Base-by-base conservation (phyloP, 2,797 vertebrate genomes). In the Adrianichthys oophorus region DNA sequence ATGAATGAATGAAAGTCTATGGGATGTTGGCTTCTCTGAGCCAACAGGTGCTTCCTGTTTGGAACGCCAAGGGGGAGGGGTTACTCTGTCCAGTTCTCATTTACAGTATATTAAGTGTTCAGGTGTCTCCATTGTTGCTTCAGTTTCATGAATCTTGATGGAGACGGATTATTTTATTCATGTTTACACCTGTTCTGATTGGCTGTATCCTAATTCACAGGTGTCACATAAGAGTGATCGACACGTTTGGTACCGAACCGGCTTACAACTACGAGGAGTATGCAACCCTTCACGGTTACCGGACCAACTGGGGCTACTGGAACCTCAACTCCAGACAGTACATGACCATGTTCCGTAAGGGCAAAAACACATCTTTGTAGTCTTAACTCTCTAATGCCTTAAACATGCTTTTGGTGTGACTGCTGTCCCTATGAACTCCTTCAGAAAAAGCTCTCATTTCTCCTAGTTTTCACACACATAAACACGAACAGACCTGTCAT, bases 321-420 rank as follows among this genome's bases (percentile, higher is more conserved):
- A 98, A 95, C 89, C 94, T 98, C 41, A 94, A 95, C 70, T 90
- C 94, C 65, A 87, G 92, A 67, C 97, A 99, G 90, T 99, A 96
- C 89, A 98, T 99, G 96, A 99, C 97, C 76, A 98, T 99, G 97
- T 99, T 99, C 90, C 96, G 96, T 99, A 88, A 97, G 96, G 90
- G 15, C n/a, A 3, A 16, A 19, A 7, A 15, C 14, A 12, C 13
- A 13, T 40, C 17, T 47, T 6, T 14, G 19, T 21, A 21, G 19
- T 21, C 19, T 21, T 21, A 21, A 42, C 41, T 15, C 13, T 12
- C 41, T 41, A 26, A 16, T 7, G n/a, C 16, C 10, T 21, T 21
- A 16, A 1, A 29, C 15, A 15, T 7, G 4, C 23, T 26, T 7
- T 26, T 15, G 12, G n/a, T 4, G 24, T 16, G 14, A 12, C 17